phyloP scores from a whole-genome alignment of 2,888 invertebrate species.

The Diplolepis rosae region DNA sequence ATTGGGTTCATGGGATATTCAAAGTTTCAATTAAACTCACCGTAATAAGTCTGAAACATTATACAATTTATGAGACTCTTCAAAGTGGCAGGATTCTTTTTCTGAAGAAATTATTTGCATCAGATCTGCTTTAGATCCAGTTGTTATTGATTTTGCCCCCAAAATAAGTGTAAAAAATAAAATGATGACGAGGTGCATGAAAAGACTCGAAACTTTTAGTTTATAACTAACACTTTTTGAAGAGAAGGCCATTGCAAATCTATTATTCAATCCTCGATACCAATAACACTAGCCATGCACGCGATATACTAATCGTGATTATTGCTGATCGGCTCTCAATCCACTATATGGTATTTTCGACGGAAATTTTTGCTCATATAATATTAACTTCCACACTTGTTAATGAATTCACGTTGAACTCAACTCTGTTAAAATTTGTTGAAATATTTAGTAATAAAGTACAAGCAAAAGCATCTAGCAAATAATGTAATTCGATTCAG shows the following conservation, averaged over 20 bases:
- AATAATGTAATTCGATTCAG: neutral
- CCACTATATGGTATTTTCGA: neutral
- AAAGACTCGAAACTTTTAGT: neutral
- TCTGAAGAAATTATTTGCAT: neutral
- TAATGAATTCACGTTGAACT: neutral
- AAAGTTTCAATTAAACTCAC: constrained; percentile 52
- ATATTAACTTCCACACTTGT: neutral
- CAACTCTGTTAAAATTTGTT: neutral
- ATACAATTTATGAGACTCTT: constrained; percentile 53
- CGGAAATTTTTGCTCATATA: neutral
- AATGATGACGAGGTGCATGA: neutral
- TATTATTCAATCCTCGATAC: no score
- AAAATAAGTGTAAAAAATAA: neutral
- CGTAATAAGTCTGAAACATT: constrained; percentile 60
- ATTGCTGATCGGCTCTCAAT: neutral
- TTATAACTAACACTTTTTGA: neutral
- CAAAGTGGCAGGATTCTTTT: neutral
- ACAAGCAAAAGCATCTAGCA: neutral
- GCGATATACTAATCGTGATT: no score
- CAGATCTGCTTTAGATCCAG: neutral
- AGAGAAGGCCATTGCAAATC: neutral
- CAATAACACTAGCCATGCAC: no score
- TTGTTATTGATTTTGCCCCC: neutral
- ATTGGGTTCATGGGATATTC: neutral
- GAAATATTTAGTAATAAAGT: neutral